Base-by-base conservation (phyloP, 2,113 vertebrate species). In the Anarhynchus alexandrinus region DNA sequence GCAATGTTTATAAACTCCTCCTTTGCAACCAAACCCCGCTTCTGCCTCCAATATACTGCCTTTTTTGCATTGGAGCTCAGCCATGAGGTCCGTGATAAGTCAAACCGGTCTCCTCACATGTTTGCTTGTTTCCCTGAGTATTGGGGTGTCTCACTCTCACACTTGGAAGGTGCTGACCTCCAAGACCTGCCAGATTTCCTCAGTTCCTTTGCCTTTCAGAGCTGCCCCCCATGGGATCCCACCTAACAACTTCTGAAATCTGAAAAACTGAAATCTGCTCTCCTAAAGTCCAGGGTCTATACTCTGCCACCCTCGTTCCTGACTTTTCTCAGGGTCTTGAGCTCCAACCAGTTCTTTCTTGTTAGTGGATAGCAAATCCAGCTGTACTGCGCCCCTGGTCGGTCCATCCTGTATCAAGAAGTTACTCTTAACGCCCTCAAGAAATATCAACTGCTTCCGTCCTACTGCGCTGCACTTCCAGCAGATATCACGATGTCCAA, bases 31-130 rank as follows among this genome's bases (percentile, higher is more conserved):
- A 95, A 26, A 19, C 40, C 52, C n/a, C 2, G 6, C 19, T 79
- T 62, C 70, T 12, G 4, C 51, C 55, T 71, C 4, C 0, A 3
- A 71, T 66, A 45, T 8, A 27, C 30, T 2, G 1, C 13, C 15
- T 67, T 67, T 78, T 66, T 47, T 55, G 45, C 29, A 51, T 0
- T 79, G 52, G 22, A 92, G 49, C 20, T 59, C 62, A 47, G 47
- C 22, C 47, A 64, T 62, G 52, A 87, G 12, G 73, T 58, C 19
- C 22, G 29, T 54, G 23, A 47, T 23, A 82, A 86, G 26, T 18
- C 54, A 90, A 76, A 26, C 15, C 3, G 0, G 9, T 49, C 12
- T 43, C 40, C 30, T 58, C 38, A 15, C 27, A 45, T 5, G 4
- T 40, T 18, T 62, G 21, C 18, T 76, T 17, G 7, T 36, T 79